Conservation (phyloP, 2,888 invertebrate species). For the Cepaea hortensis region DNA sequence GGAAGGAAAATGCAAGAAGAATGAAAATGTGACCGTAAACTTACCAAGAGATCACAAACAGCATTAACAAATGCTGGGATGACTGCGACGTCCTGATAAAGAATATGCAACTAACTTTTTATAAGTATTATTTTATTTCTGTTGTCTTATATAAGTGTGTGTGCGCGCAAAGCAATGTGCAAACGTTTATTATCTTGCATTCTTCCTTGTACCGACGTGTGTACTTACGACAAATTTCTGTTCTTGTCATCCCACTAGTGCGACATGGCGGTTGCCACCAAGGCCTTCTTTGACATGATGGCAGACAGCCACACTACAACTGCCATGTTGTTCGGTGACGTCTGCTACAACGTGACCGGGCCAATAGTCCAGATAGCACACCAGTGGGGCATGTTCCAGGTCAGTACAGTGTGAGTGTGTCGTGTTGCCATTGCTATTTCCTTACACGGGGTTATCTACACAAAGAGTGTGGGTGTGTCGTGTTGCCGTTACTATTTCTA, state of each 20-base stretch:
- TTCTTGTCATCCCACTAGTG: conserved; percentile 62
- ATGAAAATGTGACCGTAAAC: no score
- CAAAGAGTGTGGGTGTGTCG: not conserved
- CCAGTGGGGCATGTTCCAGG: conserved; percentile 97
- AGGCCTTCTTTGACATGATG: conserved; percentile 74
- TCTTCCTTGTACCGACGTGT: no score
- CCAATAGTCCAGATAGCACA: conserved; percentile 97
- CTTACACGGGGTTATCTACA: not conserved
- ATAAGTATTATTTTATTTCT: no score
- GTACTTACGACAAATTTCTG: no score
- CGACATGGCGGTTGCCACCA: conserved; percentile 75
- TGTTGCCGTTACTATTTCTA: not conserved
- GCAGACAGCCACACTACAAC: conserved; percentile 81
- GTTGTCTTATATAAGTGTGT: no score
- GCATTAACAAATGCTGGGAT: no score
- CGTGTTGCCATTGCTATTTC: not conserved
- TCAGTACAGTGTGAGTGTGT: conserved; percentile 71
- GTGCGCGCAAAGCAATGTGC: no score
- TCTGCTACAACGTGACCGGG: conserved; percentile 96
- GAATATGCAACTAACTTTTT: no score
- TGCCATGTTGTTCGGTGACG: conserved; percentile 96
- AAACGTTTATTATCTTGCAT: no score
- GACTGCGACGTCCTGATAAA: no score
- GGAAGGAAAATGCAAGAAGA: no score
- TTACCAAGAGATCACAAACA: no score